Evolutionary conservation across 2,888 invertebrate species (phyloP), one percentile per base, ranked within the genome.

Genomic region (Uropetala carovei): DNA sequence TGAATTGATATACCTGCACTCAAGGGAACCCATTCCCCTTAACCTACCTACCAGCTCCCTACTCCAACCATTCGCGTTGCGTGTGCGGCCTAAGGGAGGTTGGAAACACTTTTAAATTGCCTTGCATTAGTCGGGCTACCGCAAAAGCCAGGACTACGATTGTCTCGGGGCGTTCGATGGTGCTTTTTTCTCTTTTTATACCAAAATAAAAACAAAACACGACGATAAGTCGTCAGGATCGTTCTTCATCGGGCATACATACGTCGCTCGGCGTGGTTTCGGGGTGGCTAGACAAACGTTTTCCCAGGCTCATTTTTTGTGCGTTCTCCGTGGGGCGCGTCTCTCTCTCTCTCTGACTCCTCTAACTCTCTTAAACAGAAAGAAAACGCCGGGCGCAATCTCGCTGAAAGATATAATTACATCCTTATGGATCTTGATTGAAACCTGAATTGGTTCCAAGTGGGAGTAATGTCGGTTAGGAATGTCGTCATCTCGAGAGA

Each of bases 401-500:
- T 86, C 59, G 89, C 64, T 89, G 89, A 89, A 85, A 85, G 85
- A 18, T 85, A 85, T 85, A 85, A 85, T 85, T 85, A 85, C 85
- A 57, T 56, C 85, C 85, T 85, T 22, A 85, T 22, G 57, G 18
- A 57, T 85, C 85, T 85, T 57, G 85, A 85, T 85, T 85, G 85
- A 85, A 85, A 85, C 85, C 85, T 85, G 85, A 58, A 57, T 85
- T 58, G 56, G 57, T 85, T 85, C 22, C 57, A 85, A 56, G 57
- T 56, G 85, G n/a, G 57, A 85, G 16, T 85, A 85, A 58, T 58
- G 56, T 85, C 85, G 85, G n/a, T 59, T 4, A n/a, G 16, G n/a
- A 43, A 43, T 43, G 82, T 13, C 56, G 84, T 84, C 84, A 11
- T 58, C 10, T 58, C 43, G 43, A n/a, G 13, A 85, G 22, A 83